phyloP scores from a whole-genome alignment of 1,140 invertebrate genomes.

The Drosophila littoralis region DNA sequence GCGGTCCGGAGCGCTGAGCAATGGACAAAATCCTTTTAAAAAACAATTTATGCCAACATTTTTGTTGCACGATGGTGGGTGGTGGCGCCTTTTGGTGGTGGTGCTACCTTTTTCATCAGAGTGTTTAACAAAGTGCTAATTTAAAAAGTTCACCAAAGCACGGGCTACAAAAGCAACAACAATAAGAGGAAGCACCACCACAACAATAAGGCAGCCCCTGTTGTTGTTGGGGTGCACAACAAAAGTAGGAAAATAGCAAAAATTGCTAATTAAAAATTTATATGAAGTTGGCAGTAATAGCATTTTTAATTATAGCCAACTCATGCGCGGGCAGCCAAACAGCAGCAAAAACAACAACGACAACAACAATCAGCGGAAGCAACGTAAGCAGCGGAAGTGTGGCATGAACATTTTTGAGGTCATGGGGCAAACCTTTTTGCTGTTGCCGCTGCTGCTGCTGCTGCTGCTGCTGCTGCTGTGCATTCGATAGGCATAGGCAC shows the following conservation, averaged over 20 bases:
- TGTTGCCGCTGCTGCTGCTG: conserved; percentile 42
- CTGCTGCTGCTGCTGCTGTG: background rate
- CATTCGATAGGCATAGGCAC: conserved; percentile 41
- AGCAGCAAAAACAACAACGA: conserved; percentile 40
- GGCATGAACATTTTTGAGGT: conserved; percentile 79
- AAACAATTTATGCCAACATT: conserved; percentile 78
- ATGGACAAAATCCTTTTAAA: conserved; percentile 81
- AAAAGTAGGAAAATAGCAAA: conserved; percentile 84
- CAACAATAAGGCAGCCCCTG: conserved; percentile 31
- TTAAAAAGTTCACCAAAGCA: conserved; percentile 76
- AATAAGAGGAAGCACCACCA: conserved; percentile 20
- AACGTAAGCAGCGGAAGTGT: conserved; percentile 66
- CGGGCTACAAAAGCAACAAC: conserved; percentile 43
- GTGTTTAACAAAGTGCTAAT: conserved; percentile 84
- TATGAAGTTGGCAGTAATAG: conserved; percentile 83
- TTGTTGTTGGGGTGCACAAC: conserved; percentile 48
- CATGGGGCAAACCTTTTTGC: conserved; percentile 74
- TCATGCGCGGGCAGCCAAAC: conserved; percentile 72
- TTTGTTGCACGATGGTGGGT: conserved; percentile 24
- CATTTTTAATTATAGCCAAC: conserved; percentile 84
- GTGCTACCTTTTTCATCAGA: conserved; percentile 76
- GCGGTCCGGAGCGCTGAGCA: conserved; percentile 10
- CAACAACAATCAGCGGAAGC: conserved; percentile 47
- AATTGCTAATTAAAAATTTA: conserved; percentile 84
- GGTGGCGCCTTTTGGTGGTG: conserved; percentile 4